phyloP scores from a whole-genome alignment of 2,888 invertebrate species.

The Parnassius orleans region DNA sequence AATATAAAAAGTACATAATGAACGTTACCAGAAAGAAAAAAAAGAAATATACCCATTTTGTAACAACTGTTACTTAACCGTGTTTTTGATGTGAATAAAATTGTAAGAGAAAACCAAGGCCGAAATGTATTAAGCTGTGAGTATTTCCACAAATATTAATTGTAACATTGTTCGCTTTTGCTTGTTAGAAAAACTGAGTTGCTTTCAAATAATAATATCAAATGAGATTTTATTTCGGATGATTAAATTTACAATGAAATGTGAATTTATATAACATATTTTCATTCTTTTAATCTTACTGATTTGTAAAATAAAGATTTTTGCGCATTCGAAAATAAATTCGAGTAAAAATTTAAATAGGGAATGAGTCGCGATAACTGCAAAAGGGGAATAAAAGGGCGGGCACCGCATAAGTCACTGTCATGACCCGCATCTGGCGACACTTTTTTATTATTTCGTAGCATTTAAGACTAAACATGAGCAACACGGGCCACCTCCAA shows the following conservation, averaged over 20 bases:
- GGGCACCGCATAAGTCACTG: constrained; percentile 73
- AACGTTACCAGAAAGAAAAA: constrained; percentile 5
- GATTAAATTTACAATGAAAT: constrained; percentile 2
- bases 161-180: constrained; percentile 12
- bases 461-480: constrained; percentile 22
- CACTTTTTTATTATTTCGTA: constrained; percentile 54
- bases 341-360: constrained; percentile 48
- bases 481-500: too few species aligned
- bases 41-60: neutral
- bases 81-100: constrained; percentile 21
- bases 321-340: constrained; percentile 36
- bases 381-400: constrained; percentile 59
- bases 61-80: constrained; percentile 21
- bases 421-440: constrained; percentile 58
- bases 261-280: constrained; percentile 1
- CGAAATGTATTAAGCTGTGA: constrained; percentile 12
- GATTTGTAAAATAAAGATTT: constrained; percentile 10
- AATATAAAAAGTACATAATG: constrained; percentile 2
- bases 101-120: constrained; percentile 19
- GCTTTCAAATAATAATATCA: constrained; percentile 5
- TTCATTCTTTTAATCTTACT: neutral
- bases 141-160: constrained; percentile 18
- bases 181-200: constrained; percentile 1
- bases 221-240: constrained; percentile 4
- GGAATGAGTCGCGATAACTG: constrained; percentile 63